phyloP scores from a whole-genome alignment of 2,113 vertebrate genomes.

The Setophaga coronata region DNA sequence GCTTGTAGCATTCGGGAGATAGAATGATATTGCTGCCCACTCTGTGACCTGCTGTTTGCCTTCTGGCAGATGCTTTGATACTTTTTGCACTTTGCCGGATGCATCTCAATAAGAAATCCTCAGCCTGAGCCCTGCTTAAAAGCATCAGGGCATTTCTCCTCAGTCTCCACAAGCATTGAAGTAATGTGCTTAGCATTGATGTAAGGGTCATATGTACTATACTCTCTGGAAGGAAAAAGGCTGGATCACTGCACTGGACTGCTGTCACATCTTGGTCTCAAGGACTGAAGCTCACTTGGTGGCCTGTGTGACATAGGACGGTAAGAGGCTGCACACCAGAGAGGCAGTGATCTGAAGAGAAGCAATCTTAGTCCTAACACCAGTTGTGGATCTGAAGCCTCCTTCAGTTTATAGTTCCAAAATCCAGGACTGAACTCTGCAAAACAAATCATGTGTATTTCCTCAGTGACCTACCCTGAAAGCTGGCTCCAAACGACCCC shows the following conservation, averaged over 20 bases:
- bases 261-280: not conserved
- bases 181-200: not conserved
- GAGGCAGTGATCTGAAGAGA: not conserved
- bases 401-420: not conserved
- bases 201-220: not conserved
- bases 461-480: not conserved
- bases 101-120: not conserved
- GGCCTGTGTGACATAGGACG: not conserved
- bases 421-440: not conserved
- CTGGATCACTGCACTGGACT: not conserved
- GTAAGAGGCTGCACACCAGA: not conserved
- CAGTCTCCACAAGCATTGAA: accelerated
- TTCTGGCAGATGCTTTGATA: not conserved
- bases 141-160: not conserved
- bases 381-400: not conserved
- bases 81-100: not conserved
- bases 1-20: not conserved
- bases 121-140: not conserved
- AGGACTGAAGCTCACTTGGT: not conserved
- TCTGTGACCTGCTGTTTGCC: not conserved
- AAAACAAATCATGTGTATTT: not conserved
- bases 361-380: not conserved
- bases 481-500: not conserved
- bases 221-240: not conserved
- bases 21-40: not conserved